Evolutionary conservation across 2,888 invertebrate genomes (phyloP).

Genomic region (Calameuta pallipes): DNA sequence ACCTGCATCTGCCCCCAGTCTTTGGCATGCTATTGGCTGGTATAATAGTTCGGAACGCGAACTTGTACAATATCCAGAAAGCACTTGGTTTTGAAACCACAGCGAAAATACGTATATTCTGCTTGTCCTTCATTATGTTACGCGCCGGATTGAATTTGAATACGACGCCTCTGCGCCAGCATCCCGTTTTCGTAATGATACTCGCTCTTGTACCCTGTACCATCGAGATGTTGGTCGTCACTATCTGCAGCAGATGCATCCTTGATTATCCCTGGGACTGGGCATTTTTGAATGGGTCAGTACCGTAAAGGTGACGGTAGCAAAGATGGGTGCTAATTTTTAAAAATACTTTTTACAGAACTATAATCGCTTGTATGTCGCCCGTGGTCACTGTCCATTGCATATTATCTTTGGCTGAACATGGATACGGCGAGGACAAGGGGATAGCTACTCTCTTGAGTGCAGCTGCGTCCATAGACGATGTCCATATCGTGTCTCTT

Average conservation of each 20-base stretch:
- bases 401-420: slow-evolving; percentile 63
- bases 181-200: slow-evolving; percentile 45
- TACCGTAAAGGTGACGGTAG: background rate
- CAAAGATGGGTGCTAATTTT: background rate
- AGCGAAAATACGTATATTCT: slow-evolving; percentile 52
- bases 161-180: slow-evolving; percentile 44
- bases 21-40: slow-evolving; percentile 75
- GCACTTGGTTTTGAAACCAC: slow-evolving; percentile 40
- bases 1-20: slow-evolving; percentile 68
- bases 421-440: slow-evolving; percentile 76
- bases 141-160: slow-evolving; percentile 57
- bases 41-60: slow-evolving; percentile 57
- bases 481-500: slow-evolving; percentile 79
- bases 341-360: slow-evolving; percentile 31
- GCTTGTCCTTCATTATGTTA: slow-evolving; percentile 55
- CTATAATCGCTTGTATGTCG: slow-evolving; percentile 57
- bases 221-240: slow-evolving; percentile 45
- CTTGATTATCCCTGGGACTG: slow-evolving; percentile 55
- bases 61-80: slow-evolving; percentile 47
- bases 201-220: slow-evolving; percentile 55
- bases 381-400: slow-evolving; percentile 58
- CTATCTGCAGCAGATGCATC: slow-evolving; percentile 41
- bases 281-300: slow-evolving; percentile 59
- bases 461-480: slow-evolving; percentile 79
- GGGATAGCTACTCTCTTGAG: slow-evolving; percentile 81